Conservation (phyloP, 2,113 vertebrate species). For the Stigmatopora nigra region DNA sequence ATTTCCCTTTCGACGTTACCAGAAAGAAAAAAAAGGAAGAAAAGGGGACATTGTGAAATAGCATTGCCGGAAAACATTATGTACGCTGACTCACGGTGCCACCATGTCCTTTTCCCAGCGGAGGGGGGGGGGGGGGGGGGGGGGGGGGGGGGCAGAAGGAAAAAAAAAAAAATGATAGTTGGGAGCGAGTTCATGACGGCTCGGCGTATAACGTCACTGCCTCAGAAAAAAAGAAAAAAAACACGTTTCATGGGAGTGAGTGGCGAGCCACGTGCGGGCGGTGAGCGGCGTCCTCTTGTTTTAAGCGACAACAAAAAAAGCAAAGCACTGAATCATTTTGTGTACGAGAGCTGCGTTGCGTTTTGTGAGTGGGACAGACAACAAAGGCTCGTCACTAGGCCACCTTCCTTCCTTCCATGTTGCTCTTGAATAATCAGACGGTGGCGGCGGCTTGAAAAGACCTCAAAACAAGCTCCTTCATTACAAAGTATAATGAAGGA, state of each 20-base stretch:
- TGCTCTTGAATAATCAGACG: conserved; percentile 30
- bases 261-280: conserved; percentile 54
- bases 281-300: conserved; percentile 52
- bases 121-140: conserved; percentile 7
- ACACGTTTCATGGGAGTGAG: conserved; percentile 6
- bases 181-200: conserved; percentile 36
- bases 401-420: conserved; percentile 6
- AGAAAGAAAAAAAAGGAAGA: neutral
- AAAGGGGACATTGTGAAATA: conserved; percentile 24
- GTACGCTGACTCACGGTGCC: conserved; percentile 49
- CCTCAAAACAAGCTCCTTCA: too few relatives aligned
- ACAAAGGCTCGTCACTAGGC: conserved; percentile 9
- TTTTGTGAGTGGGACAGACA: conserved; percentile 6
- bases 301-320: conserved; percentile 24
- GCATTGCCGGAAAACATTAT: conserved; percentile 20
- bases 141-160: too few relatives aligned
- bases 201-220: neutral
- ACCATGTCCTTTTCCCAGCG: conserved; percentile 23
- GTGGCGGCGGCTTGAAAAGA: conserved; percentile 9
- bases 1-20: conserved; percentile 29
- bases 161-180: conserved; percentile 12
- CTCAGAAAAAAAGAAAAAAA: neutral
- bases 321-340: conserved; percentile 58
- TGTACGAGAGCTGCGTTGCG: conserved; percentile 23
- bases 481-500: neutral